A percentile compares a stretch with the other conserved stretches of the same genome.
Evolutionary conservation across 2,797 vertebrate species (phyloP).

Genomic region (Lepilemur septentrionalis): DNA sequence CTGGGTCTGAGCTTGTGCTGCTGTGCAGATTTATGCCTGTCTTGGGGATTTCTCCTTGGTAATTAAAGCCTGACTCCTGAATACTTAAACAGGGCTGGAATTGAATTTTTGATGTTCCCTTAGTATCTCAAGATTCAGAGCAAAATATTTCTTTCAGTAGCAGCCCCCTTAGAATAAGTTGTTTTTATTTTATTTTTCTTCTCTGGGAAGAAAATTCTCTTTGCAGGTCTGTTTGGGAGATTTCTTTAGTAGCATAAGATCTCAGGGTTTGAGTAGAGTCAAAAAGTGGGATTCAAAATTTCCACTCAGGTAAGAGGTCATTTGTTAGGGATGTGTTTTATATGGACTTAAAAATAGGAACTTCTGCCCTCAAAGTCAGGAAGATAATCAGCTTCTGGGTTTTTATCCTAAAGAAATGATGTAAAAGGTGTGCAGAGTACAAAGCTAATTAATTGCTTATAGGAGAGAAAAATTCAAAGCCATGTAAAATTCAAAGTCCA

Average conservation of each 20-base stretch:
- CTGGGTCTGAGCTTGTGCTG: constrained; percentile 58
- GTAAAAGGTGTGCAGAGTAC: not conserved
- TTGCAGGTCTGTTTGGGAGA: not conserved
- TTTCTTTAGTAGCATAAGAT: not conserved
- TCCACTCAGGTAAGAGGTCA: not conserved
- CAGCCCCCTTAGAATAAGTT: constrained; percentile 36
- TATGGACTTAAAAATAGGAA: not conserved
- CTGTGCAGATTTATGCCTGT: constrained; percentile 63
- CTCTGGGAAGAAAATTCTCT: not conserved
- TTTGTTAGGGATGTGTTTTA: not conserved
- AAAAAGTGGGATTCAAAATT: not conserved
- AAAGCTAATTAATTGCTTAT: not conserved
- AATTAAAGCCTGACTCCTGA: constrained; percentile 78
- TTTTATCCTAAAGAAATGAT: not conserved
- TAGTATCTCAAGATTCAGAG: constrained; percentile 68
- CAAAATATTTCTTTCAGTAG: constrained; percentile 57
- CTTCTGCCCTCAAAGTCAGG: not conserved
- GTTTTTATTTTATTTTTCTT: not conserved
- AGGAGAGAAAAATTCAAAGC: constrained; percentile 1
- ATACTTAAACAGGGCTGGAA: constrained; percentile 76
- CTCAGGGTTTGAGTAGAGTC: not conserved
- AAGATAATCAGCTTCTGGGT: not conserved
- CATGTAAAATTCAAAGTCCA: not conserved
- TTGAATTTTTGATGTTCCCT: constrained; percentile 77
- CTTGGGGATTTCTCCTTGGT: constrained; percentile 75